Conservation (phyloP, 2,888 invertebrate species). For the Prenolepis imparis region DNA sequence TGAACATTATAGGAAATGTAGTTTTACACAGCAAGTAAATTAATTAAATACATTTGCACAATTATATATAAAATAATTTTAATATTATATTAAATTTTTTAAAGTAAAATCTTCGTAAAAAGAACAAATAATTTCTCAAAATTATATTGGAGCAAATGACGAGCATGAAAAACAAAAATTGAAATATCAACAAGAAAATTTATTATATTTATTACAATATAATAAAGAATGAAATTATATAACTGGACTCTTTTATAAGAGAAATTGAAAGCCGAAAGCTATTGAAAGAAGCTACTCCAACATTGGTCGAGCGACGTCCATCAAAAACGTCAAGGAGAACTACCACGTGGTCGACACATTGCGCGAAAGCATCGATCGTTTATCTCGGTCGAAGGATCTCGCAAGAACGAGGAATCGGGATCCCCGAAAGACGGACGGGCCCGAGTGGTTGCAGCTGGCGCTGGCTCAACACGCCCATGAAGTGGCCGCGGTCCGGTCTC, state of each 20-base stretch:
- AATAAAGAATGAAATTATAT: background rate
- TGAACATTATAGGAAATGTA: background rate
- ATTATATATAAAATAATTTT: background rate
- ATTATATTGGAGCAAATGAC: background rate
- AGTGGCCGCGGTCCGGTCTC: conserved; percentile 39
- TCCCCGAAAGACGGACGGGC: conserved; percentile 30
- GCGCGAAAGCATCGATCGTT: conserved; percentile 56
- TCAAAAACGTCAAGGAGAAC: conserved; percentile 47
- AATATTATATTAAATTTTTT: background rate
- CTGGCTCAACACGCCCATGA: conserved; percentile 72
- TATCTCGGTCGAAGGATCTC: conserved; percentile 63
- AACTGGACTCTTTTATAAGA: background rate
- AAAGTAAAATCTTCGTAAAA: background rate
- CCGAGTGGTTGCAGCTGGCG: conserved; percentile 66
- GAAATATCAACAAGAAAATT: background rate
- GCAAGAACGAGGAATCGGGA: conserved; percentile 45
- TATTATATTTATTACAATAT: background rate
- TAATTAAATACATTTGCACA: background rate
- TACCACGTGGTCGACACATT: conserved; percentile 46
- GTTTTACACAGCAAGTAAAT: background rate
- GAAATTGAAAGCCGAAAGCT: conserved; percentile 2
- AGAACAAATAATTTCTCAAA: background rate
- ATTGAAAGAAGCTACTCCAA: background rate
- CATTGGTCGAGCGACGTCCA: conserved; percentile 15
- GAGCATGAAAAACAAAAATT: background rate